Evolutionary conservation across 2,113 vertebrate genomes (phyloP).

Genomic region (Vidua macroura): DNA sequence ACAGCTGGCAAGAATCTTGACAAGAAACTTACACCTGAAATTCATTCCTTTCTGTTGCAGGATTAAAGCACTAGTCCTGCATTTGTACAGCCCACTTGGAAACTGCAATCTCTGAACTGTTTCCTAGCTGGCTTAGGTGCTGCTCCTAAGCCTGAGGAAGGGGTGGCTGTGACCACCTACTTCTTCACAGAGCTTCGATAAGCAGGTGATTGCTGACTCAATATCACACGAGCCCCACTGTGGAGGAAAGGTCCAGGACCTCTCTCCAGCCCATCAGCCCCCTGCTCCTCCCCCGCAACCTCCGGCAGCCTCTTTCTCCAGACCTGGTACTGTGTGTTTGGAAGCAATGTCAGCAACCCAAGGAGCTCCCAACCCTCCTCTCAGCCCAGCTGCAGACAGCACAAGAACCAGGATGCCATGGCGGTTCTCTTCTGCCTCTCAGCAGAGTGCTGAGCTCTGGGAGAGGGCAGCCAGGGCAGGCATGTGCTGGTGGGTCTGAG

Average conservation of each 20-base stretch:
- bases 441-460: background rate
- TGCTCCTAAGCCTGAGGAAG: background rate
- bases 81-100: background rate
- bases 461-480: background rate
- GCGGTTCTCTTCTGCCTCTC: background rate
- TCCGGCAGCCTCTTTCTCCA: background rate
- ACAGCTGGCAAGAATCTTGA: background rate
- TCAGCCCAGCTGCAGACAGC: background rate
- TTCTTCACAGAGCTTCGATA: background rate
- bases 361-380: background rate
- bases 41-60: background rate
- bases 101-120: background rate
- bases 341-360: fast-evolving
- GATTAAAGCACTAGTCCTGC: background rate
- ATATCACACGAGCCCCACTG: background rate
- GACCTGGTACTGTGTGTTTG: fast-evolving
- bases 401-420: background rate
- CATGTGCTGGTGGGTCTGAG: background rate
- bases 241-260: background rate
- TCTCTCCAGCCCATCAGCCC: background rate
- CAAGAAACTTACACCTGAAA: background rate
- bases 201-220: background rate
- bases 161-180: background rate
- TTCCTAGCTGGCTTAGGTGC: background rate
- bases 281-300: fast-evolving